Evolutionary conservation across 2,113 vertebrate species (phyloP), one percentile per base, ranked within the genome.

Genomic region (Sclerurus mexicanus): DNA sequence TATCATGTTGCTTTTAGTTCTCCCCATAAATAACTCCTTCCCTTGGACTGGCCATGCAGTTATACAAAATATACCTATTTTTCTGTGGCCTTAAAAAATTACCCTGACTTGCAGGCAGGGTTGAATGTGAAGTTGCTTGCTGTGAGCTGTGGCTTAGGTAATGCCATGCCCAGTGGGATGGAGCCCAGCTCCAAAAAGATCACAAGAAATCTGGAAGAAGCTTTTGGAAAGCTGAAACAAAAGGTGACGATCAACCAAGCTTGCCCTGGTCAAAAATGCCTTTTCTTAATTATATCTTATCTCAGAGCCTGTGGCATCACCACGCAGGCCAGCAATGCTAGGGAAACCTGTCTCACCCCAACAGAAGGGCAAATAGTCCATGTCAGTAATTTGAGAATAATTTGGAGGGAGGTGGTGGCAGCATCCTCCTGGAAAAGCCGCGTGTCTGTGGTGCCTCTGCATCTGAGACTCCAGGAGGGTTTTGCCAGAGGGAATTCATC

Each of bases 291-390:
- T 35, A 5, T 10, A 3, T 20, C 63, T 76, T 81, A 88, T 83
- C 46, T 63, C 22, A 19, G 27, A 84, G 76, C 33, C 56, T 4
- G 3, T 19, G 67, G 63, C 74, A 72, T 55, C 3, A 3, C 12
- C 49, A 53, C 1, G 1, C 0, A 0, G 23, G 50, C 27, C 37
- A 74, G 42, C 1, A 1, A 39, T 31, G 47, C 24, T 0, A 0
- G 25, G 46, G 33, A 80, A 68, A 27, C 20, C 44, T 1, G 1
- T 17, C 62, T 72, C 31, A 20, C 4, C 28, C 50, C 3, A 2
- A 78, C 25, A 86, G 31, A 92, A 39, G 44, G 42, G 23, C 2
- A 24, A 85, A 52, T 9, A 10, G 35, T 31, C 69, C 9, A 11
- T 2, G 56, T 37, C 40, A 69, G 39, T 20, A 59, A 90, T 76